Conservation (phyloP, 1,140 invertebrate genomes). For the Polypedilum pembai region DNA sequence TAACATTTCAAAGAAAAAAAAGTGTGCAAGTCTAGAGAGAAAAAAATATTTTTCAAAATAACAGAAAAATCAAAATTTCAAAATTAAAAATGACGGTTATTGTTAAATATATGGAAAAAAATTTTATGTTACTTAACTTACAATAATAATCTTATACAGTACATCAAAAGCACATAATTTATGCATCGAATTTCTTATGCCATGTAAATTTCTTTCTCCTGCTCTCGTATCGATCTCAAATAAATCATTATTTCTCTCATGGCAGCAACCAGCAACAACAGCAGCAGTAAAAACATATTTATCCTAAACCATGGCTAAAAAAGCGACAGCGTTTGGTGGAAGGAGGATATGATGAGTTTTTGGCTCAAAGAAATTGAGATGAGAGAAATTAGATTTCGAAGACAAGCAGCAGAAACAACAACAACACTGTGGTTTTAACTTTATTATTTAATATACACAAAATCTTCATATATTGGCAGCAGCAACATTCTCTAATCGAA, state of each 20-base stretch:
- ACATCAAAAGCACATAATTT: constrained; percentile 24
- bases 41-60: too few species aligned
- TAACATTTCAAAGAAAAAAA: constrained; percentile 21
- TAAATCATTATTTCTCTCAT: constrained; percentile 23
- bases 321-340: constrained; percentile 1
- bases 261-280: not conserved
- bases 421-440: not conserved
- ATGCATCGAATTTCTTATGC: constrained; percentile 17
- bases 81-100: not conserved
- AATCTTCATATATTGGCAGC: not conserved
- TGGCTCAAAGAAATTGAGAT: constrained; percentile 2
- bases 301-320: constrained; percentile 19
- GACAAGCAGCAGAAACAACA: not conserved
- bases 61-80: not conserved
- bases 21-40: not conserved
- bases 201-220: not conserved
- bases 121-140: not conserved
- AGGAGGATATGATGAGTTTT: not conserved
- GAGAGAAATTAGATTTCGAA: constrained; percentile 18
- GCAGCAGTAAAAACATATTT: not conserved
- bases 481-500: not conserved
- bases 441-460: not conserved
- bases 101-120: not conserved
- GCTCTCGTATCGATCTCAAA: not conserved
- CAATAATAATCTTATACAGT: not conserved